phyloP scores from a whole-genome alignment of 1,140 invertebrate genomes.

The Drosophila suzukii region DNA sequence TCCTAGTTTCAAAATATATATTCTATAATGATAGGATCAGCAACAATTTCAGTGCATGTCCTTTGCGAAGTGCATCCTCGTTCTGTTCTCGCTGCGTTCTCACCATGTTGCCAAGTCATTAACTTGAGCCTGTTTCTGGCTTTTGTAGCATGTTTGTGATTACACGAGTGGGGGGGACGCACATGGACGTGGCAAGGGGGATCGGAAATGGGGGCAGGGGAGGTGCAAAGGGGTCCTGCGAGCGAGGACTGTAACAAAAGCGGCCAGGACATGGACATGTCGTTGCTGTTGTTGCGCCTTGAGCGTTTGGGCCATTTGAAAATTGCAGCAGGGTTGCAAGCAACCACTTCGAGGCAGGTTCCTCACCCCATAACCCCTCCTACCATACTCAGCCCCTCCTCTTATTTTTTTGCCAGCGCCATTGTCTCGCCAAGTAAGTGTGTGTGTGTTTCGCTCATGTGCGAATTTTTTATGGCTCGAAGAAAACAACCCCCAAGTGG shows the following conservation, averaged over 20 bases:
- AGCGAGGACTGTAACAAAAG: constrained; percentile 51
- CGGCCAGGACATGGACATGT: constrained; percentile 72
- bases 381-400: neutral
- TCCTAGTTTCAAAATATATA: neutral
- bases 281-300: constrained; percentile 63
- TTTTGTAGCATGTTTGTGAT: constrained; percentile 82
- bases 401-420: constrained; percentile 31
- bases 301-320: constrained; percentile 80
- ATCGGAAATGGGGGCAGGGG: neutral
- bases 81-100: constrained; percentile 38
- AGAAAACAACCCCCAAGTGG: constrained; percentile 77
- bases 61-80: constrained; percentile 44
- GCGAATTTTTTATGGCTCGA: constrained; percentile 75
- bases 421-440: constrained; percentile 50
- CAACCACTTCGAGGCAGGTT: constrained; percentile 60
- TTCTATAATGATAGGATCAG: neutral
- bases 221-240: neutral
- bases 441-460: constrained; percentile 62
- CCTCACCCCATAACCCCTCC: neutral
- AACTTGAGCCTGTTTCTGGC: constrained; percentile 78
- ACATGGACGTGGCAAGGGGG: neutral
- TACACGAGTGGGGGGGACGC: constrained; percentile 39
- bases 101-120: constrained; percentile 82
- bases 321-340: constrained; percentile 66
- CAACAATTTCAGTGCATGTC: constrained; percentile 25